These are phyloP conservation scores for Phengaris alcon DNA, from an alignment of 2,888 invertebrate genomes.

Conservation along the genomic window DNA sequence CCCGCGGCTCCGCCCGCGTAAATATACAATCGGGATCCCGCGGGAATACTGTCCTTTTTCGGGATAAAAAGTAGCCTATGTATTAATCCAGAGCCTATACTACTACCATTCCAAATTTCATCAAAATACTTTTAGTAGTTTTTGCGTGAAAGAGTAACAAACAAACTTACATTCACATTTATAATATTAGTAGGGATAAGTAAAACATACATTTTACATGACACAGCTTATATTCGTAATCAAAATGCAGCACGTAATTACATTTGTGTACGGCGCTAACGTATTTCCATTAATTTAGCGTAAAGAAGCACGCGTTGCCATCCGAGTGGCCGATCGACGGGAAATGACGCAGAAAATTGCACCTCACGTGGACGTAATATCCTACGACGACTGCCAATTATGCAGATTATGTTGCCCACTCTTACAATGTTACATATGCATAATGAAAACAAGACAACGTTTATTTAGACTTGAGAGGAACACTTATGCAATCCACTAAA, in stretches of 20 bases:
- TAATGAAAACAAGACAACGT: background rate
- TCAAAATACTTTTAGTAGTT: too few relatives aligned
- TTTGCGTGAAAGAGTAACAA: too few relatives aligned
- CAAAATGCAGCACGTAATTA: conserved; percentile 33
- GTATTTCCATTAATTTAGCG: conserved; percentile 59
- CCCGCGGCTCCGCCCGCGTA: too few relatives aligned
- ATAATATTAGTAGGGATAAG: background rate
- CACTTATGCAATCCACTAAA: too few relatives aligned
- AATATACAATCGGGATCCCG: too few relatives aligned
- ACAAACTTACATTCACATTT: too few relatives aligned
- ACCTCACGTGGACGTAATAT: conserved; percentile 75
- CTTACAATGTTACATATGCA: conserved; percentile 54
- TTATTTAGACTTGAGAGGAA: background rate
- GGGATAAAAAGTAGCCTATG: too few relatives aligned
- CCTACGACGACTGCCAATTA: conserved; percentile 75
- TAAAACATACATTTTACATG: background rate
- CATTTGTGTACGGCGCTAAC: conserved; percentile 40
- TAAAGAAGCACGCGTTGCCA: conserved; percentile 54
- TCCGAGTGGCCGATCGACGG: conserved; percentile 64
- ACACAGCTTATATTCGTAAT: conserved; percentile 9
- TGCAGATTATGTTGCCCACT: conserved; percentile 70
- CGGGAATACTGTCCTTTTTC: too few relatives aligned
- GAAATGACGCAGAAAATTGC: conserved; percentile 79
- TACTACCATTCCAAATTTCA: too few relatives aligned
- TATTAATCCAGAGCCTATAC: too few relatives aligned